Evolutionary conservation across 2,888 invertebrate species (phyloP).

Genomic region (Ganaspis brasiliensis): DNA sequence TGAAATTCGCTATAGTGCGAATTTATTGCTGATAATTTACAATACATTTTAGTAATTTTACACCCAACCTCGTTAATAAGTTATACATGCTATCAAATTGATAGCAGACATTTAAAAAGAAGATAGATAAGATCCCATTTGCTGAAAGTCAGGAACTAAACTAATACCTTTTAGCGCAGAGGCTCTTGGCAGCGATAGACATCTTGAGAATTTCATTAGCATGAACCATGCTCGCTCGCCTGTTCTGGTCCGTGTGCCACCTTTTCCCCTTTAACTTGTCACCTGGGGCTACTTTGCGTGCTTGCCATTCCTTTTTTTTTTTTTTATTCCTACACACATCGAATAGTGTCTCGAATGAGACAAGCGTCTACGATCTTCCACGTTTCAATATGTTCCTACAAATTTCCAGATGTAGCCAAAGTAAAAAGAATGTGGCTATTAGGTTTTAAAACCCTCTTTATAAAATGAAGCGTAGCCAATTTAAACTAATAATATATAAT

Average conservation of each 20-base stretch:
- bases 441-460: no score
- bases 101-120: conserved; percentile 55
- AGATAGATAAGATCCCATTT: conserved; percentile 66
- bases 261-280: conserved; percentile 42
- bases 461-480: no score
- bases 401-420: neutral
- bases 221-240: conserved; percentile 59
- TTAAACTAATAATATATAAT: no score
- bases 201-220: conserved; percentile 74
- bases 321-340: conserved; percentile 29
- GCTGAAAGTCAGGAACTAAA: conserved; percentile 64
- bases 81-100: conserved; percentile 31
- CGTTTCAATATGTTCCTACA: conserved; percentile 1
- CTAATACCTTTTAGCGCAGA: conserved; percentile 64
- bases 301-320: conserved; percentile 43
- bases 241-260: neutral
- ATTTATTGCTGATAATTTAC: no score
- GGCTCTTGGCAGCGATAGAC: conserved; percentile 58
- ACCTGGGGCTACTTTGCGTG: conserved; percentile 46
- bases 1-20: no score
- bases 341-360: neutral
- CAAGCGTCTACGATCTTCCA: conserved; percentile 11
- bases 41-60: no score
- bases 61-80: no score
- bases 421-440: no score